A percentile compares a stretch with the other conserved stretches of the same genome.
phyloP scores from a whole-genome alignment of 2,888 invertebrate genomes.

The Petrophora chlorosata region DNA sequence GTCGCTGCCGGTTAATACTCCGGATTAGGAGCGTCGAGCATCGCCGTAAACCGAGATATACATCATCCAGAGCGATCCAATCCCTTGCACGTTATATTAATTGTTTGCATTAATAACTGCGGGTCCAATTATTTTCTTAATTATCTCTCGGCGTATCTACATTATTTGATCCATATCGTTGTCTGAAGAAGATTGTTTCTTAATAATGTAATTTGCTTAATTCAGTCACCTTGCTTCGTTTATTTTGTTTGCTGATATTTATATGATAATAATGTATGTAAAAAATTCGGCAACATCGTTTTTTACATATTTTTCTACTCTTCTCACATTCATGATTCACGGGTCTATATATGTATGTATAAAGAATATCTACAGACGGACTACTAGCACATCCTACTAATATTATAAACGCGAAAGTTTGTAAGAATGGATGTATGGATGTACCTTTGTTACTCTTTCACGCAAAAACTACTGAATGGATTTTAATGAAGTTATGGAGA shows the following conservation, averaged over 20 bases:
- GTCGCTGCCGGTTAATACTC: constrained; percentile 63
- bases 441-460: too few species aligned
- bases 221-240: neutral
- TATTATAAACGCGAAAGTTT: too few species aligned
- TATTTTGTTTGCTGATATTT: neutral
- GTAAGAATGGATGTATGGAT: too few species aligned
- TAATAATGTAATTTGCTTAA: constrained; percentile 7
- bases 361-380: too few species aligned
- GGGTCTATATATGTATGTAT: too few species aligned
- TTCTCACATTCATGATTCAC: too few species aligned
- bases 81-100: constrained; percentile 46
- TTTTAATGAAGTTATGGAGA: too few species aligned
- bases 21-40: constrained; percentile 66
- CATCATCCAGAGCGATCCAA: constrained; percentile 53
- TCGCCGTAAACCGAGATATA: constrained; percentile 59
- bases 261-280: neutral
- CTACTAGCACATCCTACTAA: too few species aligned
- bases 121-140: constrained; percentile 33
- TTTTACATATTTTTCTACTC: too few species aligned
- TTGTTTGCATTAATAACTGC: constrained; percentile 41
- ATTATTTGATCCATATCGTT: constrained; percentile 17
- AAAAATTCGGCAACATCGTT: too few species aligned
- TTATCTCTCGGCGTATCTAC: constrained; percentile 24
- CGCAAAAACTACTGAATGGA: too few species aligned
- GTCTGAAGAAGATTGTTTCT: constrained; percentile 10